Evolutionary conservation across 2,888 invertebrate species (phyloP).

Genomic region (Cheiracanthium punctorium): DNA sequence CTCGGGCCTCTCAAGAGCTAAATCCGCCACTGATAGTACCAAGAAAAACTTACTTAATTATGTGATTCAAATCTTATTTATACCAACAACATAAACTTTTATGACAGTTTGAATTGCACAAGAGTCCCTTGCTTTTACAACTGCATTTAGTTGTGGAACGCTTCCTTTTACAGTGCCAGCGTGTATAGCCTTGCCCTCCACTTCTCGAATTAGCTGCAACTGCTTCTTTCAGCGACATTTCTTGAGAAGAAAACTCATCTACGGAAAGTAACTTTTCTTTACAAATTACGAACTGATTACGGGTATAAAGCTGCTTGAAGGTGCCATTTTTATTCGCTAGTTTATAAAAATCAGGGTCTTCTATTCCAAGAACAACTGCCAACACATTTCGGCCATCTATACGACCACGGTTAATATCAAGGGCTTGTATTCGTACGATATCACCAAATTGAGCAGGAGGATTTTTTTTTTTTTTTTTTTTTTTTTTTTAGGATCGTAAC

Average conservation of each 20-base stretch:
- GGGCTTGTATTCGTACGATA: constrained; percentile 14
- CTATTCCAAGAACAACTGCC: constrained; percentile 45
- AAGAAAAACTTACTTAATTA: constrained; percentile 31
- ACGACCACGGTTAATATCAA: constrained; percentile 16
- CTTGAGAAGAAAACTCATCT: constrained; percentile 52
- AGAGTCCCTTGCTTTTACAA: too few species aligned
- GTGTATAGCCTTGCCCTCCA: constrained; percentile 31
- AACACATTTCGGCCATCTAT: constrained; percentile 52
- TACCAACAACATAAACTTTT: constrained; percentile 11
- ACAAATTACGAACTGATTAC: too few species aligned
- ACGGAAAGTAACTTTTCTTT: constrained; percentile 58
- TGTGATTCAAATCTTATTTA: constrained; percentile 1
- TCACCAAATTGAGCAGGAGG: constrained; percentile 10
- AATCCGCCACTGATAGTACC: too few species aligned
- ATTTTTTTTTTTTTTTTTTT: too few species aligned
- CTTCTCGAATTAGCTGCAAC: too few species aligned
- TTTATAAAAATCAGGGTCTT: constrained; percentile 37
- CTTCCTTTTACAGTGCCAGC: constrained; percentile 25
- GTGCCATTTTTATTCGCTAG: constrained; percentile 43
- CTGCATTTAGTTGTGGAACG: too few species aligned
- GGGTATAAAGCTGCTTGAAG: too few species aligned
- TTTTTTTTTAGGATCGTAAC: constrained; percentile 54
- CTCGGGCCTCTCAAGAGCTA: too few species aligned
- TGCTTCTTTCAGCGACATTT: constrained; percentile 52
- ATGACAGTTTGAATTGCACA: too few species aligned